phyloP scores from a whole-genome alignment of 1,140 invertebrate species.

The Pentalonia nigronervosa region DNA sequence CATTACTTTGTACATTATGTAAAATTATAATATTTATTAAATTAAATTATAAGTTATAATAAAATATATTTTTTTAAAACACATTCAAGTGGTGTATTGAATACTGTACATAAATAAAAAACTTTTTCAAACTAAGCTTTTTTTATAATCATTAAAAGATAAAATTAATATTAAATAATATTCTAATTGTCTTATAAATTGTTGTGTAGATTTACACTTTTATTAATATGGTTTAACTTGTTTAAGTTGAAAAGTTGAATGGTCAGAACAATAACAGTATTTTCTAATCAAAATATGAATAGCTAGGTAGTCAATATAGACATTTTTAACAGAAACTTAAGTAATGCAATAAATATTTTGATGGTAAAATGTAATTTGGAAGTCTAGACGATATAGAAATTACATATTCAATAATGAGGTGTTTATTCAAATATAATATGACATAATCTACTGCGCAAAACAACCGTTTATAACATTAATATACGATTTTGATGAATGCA shows the following conservation, averaged over 20 bases:
- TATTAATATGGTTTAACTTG: background rate
- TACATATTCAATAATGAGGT: constrained; percentile 30
- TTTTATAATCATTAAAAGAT: background rate
- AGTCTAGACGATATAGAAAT: constrained; percentile 47
- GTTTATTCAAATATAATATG: constrained; percentile 31
- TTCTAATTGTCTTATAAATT: background rate
- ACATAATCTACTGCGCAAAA: background rate
- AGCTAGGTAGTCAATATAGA: background rate
- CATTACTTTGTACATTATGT: too few relatives aligned
- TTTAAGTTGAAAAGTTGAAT: background rate
- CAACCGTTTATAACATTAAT: background rate
- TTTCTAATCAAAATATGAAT: constrained; percentile 28
- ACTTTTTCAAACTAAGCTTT: too few relatives aligned
- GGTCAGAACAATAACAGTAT: background rate
- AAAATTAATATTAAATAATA: background rate
- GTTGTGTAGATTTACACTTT: background rate
- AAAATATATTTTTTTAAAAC: too few relatives aligned
- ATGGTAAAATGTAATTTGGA: constrained; percentile 23
- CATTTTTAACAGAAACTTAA: background rate
- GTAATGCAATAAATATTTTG: background rate
- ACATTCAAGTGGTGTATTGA: too few relatives aligned
- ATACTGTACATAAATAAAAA: too few relatives aligned
- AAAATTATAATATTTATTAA: too few relatives aligned
- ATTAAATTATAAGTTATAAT: too few relatives aligned
- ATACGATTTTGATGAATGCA: background rate